A percentile compares a stretch with the other conserved stretches of the same genome.
Evolutionary conservation across 2,888 invertebrate species (phyloP).

Genomic region (Sympetrum striolatum): DNA sequence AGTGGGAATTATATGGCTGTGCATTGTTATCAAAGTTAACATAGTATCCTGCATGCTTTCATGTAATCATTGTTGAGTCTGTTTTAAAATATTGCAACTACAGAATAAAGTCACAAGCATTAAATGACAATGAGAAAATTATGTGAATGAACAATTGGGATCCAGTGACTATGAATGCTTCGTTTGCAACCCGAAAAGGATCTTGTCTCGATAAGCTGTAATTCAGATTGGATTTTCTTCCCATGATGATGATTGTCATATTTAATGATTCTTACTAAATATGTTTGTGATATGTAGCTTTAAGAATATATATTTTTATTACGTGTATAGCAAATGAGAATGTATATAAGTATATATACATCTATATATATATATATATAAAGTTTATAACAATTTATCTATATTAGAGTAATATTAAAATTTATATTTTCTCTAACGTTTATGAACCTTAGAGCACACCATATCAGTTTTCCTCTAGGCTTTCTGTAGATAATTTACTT

Average conservation of each 20-base stretch:
- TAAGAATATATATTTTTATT: slow-evolving; percentile 41
- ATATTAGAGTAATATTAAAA: slow-evolving; percentile 2
- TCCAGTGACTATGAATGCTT: neutral
- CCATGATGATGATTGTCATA: neutral
- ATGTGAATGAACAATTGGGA: neutral
- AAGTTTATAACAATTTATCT: neutral
- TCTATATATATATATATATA: neutral
- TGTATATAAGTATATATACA: neutral
- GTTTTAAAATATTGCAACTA: neutral
- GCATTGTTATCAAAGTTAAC: slow-evolving; percentile 22
- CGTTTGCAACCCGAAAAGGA: neutral
- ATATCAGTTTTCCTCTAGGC: slow-evolving; percentile 30
- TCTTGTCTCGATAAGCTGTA: neutral
- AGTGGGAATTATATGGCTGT: slow-evolving; percentile 17
- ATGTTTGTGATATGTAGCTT: slow-evolving; percentile 43
- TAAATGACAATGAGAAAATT: neutral
- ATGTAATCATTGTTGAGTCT: slow-evolving; percentile 5
- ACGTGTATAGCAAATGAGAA: slow-evolving; percentile 12
- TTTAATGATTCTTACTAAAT: slow-evolving; percentile 9
- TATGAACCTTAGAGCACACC: slow-evolving; percentile 8
- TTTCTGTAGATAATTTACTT: slow-evolving; percentile 9
- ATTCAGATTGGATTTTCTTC: neutral
- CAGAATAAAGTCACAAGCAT: neutral
- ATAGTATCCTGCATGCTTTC: slow-evolving; percentile 31
- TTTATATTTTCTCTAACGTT: slow-evolving; percentile 2